A percentile compares a stretch with the other conserved stretches of the same genome.
Conservation (phyloP, 1,140 invertebrate genomes). For the Whitmania pigra region DNA sequence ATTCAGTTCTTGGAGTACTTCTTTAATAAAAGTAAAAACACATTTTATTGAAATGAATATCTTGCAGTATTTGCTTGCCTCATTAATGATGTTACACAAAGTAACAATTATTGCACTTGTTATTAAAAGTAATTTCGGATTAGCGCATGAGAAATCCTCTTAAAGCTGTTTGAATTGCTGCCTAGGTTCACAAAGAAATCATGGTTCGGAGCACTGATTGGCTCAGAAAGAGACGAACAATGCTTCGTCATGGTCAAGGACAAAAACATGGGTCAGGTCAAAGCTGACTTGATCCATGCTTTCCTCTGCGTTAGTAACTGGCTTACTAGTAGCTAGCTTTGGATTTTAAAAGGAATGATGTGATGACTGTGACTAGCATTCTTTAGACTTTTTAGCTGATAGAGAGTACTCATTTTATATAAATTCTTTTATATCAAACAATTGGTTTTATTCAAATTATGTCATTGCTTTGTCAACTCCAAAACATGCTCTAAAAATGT, state of each 20-base stretch:
- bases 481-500: too few species aligned
- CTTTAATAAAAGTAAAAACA: too few species aligned
- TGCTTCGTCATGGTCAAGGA: conserved; percentile 86
- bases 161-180: not conserved
- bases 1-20: too few species aligned
- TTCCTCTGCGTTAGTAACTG: conserved; percentile 73
- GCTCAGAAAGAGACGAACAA: conserved; percentile 89
- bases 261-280: conserved; percentile 84
- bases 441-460: too few species aligned
- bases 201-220: conserved; percentile 92
- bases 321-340: not conserved
- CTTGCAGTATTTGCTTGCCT: not conserved
- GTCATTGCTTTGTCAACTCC: too few species aligned
- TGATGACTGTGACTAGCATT: too few species aligned
- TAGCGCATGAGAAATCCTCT: too few species aligned
- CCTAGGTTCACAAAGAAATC: conserved; percentile 50
- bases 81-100: not conserved
- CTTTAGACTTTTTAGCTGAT: too few species aligned
- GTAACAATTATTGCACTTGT: too few species aligned
- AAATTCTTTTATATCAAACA: too few species aligned
- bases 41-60: not conserved
- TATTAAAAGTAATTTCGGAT: not conserved
- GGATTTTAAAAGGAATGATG: not conserved
- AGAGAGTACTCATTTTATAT: too few species aligned
- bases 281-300: conserved; percentile 94